Evolutionary conservation across 2,888 invertebrate genomes (phyloP).

Genomic region (Coleophora deauratella): DNA sequence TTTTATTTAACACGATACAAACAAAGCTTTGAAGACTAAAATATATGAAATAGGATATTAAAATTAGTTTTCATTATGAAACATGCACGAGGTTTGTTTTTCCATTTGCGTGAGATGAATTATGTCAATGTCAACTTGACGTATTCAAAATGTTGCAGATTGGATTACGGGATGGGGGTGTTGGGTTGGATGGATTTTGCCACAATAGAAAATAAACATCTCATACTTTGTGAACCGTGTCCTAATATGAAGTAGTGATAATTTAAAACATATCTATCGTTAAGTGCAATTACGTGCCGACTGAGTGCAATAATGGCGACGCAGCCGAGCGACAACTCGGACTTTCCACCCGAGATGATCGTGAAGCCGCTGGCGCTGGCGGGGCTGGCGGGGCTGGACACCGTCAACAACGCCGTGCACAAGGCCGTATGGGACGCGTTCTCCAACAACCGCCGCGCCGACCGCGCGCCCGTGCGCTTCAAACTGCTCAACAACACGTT

Average conservation of each 20-base stretch:
- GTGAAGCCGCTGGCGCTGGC: conserved; percentile 90
- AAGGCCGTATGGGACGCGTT: conserved; percentile 96
- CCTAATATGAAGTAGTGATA: conserved; percentile 25
- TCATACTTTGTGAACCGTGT: conserved; percentile 11
- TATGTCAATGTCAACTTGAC: too few species aligned
- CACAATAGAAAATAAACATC: conserved; percentile 20
- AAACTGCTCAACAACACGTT: conserved; percentile 86
- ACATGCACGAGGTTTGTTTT: too few species aligned
- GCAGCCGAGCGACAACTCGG: conserved; percentile 73
- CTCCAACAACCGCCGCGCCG: conserved; percentile 84
- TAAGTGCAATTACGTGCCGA: conserved; percentile 6
- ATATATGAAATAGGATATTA: too few species aligned
- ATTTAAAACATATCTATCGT: conserved; percentile 4
- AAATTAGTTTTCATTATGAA: too few species aligned
- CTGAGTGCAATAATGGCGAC: conserved; percentile 57
- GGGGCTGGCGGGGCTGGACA: conserved; percentile 91
- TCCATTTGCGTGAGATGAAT: too few species aligned
- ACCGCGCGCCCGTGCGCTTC: conserved; percentile 88
- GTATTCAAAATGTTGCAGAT: too few species aligned
- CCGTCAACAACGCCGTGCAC: conserved; percentile 88
- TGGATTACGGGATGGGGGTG: conserved; percentile 31
- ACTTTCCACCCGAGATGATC: conserved; percentile 88
- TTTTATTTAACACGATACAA: too few species aligned
- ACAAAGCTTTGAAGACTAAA: too few species aligned
- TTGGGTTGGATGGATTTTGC: conserved; percentile 22